Evolutionary conservation across 2,113 vertebrate species (phyloP).

Genomic region (Pipra filicauda): DNA sequence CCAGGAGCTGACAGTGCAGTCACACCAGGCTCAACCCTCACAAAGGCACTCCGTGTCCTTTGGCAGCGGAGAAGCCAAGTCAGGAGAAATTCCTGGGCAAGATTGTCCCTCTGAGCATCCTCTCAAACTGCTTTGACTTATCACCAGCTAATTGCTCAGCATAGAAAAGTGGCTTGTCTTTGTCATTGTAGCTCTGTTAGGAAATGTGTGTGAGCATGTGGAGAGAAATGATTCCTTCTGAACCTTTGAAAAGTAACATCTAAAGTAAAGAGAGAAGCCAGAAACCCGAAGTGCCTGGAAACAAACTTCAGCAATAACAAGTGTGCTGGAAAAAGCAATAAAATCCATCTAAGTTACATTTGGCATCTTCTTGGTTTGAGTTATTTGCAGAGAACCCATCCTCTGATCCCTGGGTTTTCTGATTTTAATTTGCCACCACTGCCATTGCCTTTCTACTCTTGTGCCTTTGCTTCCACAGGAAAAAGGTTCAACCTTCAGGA

Average conservation of each 20-base stretch:
- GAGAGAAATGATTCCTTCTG: background rate
- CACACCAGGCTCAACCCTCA: background rate
- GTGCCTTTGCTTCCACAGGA: background rate
- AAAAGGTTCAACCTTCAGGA: background rate
- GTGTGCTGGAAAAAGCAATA: background rate
- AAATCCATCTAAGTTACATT: background rate
- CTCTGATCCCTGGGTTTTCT: background rate
- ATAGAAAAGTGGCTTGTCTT: background rate
- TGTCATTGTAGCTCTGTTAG: background rate
- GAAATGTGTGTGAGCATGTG: background rate
- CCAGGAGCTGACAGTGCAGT: conserved; percentile 35
- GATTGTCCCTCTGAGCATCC: background rate
- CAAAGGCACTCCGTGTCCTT: background rate
- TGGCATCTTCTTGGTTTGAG: background rate
- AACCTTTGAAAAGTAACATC: background rate
- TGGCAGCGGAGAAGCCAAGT: background rate
- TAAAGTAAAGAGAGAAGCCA: background rate
- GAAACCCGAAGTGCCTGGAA: background rate
- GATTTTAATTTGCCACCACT: background rate
- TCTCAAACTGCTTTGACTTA: background rate
- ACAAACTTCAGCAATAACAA: background rate
- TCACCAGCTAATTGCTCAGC: background rate
- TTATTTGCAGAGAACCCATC: background rate
- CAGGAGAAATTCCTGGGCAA: conserved; percentile 27
- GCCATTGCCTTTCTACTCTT: background rate